Percentiles rank a stretch among this genome's conserved stretches.
phyloP scores from a whole-genome alignment of 2,113 vertebrate genomes.

The western clawed frog (Xenopus tropicalis) region DNA sequence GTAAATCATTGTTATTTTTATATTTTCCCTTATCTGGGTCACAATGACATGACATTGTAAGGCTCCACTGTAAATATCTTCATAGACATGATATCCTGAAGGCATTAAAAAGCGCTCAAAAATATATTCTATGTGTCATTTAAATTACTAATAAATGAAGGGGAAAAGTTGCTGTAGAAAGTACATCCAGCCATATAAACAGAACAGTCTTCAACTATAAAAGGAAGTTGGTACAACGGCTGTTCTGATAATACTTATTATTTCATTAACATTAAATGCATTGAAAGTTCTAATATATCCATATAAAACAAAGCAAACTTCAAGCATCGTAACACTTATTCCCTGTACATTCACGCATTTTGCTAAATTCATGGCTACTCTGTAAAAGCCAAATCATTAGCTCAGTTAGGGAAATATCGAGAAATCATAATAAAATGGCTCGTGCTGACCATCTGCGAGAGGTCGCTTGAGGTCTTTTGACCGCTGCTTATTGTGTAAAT shows the following conservation, averaged over 20 bases:
- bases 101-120: not conserved
- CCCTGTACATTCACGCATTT: not conserved
- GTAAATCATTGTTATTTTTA: too few species aligned
- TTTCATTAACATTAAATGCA: not conserved
- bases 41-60: not conserved
- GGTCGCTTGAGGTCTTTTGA: not conserved
- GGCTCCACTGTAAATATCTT: not conserved
- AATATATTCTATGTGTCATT: not conserved
- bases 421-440: not conserved
- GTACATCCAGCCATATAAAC: not conserved
- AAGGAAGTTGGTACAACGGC: not conserved
- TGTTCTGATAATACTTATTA: not conserved
- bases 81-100: not conserved
- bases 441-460: not conserved
- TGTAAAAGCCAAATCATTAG: not conserved
- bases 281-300: not conserved
- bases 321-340: not conserved
- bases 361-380: not conserved
- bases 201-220: not conserved
- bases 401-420: not conserved
- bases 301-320: not conserved
- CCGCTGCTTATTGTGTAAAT: slow-evolving; percentile 4
- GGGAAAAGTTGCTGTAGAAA: not conserved
- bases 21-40: not conserved
- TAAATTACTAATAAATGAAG: not conserved